phyloP scores from a whole-genome alignment of 2,113 vertebrate genomes.

The Melanostigma gelatinosum region DNA sequence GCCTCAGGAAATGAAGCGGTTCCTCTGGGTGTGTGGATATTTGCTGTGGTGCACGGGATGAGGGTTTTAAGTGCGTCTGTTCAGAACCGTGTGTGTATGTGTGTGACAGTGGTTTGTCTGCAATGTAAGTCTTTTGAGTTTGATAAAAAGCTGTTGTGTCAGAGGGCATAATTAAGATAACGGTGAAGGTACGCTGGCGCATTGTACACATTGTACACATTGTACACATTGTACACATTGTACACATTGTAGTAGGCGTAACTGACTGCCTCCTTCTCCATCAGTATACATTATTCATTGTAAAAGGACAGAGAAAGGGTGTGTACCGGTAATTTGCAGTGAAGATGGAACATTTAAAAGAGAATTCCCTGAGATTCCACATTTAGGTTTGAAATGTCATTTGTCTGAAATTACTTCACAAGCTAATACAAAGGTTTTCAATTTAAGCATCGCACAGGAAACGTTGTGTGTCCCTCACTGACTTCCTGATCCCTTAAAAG shows the following conservation, averaged over 20 bases:
- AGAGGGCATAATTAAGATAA: slow-evolving; percentile 13
- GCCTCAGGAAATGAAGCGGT: slow-evolving; percentile 68
- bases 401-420: background rate
- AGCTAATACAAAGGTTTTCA: background rate
- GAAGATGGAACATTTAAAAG: background rate
- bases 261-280: background rate
- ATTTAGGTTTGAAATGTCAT: background rate
- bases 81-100: slow-evolving; percentile 13
- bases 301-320: background rate
- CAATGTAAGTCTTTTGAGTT: background rate
- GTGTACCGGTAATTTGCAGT: background rate
- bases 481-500: slow-evolving; percentile 36
- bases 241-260: background rate
- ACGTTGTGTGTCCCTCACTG: background rate
- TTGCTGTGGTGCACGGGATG: slow-evolving; percentile 53
- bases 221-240: too few relatives aligned
- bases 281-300: background rate
- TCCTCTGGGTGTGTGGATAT: slow-evolving; percentile 64
- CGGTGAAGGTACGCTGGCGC: background rate
- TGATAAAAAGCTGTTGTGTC: slow-evolving; percentile 7
- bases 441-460: slow-evolving; percentile 28
- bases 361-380: background rate
- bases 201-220: too few relatives aligned
- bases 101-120: background rate
- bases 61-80: slow-evolving; percentile 31